These are phyloP conservation scores for Melanotaenia parkinsoni DNA, from an alignment of 2,797 vertebrate genomes.

Conservation along the genomic window DNA sequence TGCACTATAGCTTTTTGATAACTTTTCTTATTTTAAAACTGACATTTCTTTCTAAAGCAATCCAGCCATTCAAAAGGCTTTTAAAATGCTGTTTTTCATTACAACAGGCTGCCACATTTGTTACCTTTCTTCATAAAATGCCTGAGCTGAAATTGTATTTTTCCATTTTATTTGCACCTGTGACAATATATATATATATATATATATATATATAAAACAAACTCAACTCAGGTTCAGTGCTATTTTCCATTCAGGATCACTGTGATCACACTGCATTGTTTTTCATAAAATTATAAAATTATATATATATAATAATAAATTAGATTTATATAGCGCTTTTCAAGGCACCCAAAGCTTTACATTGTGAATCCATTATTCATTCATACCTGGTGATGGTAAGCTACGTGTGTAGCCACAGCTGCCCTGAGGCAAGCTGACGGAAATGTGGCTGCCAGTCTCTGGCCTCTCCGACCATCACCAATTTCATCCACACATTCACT, in stretches of 20 bases:
- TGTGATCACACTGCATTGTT: slow-evolving; percentile 27
- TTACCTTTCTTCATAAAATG: slow-evolving; percentile 15
- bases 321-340: too few relatives aligned
- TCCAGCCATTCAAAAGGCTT: slow-evolving; percentile 8
- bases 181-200: slow-evolving; percentile 14
- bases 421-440: too few relatives aligned
- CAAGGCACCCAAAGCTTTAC: too few relatives aligned
- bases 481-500: too few relatives aligned
- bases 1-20: background rate
- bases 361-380: too few relatives aligned
- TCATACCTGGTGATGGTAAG: too few relatives aligned
- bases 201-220: too few relatives aligned
- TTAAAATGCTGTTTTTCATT: slow-evolving; percentile 7
- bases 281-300: background rate
- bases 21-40: slow-evolving; percentile 18
- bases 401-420: too few relatives aligned
- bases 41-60: background rate
- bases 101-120: background rate
- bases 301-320: too few relatives aligned
- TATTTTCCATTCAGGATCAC: slow-evolving; percentile 6
- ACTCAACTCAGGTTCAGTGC: slow-evolving; percentile 8
- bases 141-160: slow-evolving; percentile 10
- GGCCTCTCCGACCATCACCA: too few relatives aligned
- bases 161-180: background rate
- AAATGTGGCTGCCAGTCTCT: too few relatives aligned